phyloP scores from a whole-genome alignment of 2,113 vertebrate genomes.

The Dasyprocta punctata region DNA sequence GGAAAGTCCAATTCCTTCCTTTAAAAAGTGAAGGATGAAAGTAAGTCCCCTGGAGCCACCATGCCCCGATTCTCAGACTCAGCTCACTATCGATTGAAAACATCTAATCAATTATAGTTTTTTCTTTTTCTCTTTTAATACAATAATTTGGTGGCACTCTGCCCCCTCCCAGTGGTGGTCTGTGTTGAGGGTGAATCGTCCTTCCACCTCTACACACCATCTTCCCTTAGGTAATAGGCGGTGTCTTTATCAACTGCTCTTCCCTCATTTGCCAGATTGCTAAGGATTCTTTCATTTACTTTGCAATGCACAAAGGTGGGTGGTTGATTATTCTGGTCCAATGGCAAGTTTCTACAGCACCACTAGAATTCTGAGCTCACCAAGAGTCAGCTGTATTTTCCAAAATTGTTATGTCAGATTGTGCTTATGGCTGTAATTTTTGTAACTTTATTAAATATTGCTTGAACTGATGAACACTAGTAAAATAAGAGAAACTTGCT shows the following conservation, averaged over 20 bases:
- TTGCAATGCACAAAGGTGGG: background rate
- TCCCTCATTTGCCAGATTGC: background rate
- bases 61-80: background rate
- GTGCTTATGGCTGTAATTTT: background rate
- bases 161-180: accelerated
- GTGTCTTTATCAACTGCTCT: background rate
- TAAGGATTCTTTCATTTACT: background rate
- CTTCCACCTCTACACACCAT: no score
- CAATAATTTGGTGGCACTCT: background rate
- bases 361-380: background rate
- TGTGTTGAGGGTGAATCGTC: background rate
- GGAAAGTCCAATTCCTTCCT: background rate
- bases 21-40: background rate
- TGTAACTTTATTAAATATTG: background rate
- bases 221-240: background rate
- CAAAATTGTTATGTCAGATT: background rate
- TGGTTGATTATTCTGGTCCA: background rate
- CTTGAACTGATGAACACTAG: background rate
- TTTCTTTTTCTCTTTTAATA: background rate
- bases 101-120: background rate
- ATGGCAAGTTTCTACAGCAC: background rate
- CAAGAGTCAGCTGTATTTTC: background rate
- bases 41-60: background rate
- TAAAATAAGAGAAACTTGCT: background rate
- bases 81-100: background rate